Evolutionary conservation across 1,140 invertebrate genomes (phyloP), one percentile per base, ranked within the genome.

Genomic region (Drosophila insularis): DNA sequence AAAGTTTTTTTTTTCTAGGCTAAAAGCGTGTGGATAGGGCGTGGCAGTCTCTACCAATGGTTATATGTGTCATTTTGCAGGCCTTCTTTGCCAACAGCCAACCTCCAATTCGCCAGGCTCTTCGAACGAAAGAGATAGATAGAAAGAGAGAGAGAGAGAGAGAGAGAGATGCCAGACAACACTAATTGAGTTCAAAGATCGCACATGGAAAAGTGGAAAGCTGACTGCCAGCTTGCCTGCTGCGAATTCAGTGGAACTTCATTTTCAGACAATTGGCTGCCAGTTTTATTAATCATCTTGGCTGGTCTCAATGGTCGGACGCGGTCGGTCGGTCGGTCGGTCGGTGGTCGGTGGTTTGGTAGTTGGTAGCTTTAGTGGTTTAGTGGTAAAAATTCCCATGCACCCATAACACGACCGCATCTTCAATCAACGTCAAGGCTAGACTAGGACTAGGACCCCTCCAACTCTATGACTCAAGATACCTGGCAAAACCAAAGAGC

Each of bases 151-250:
- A 54, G n/a, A 39, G 76, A 71, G 65, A 19, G 39, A 54, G 19
- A 32, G 71, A 71, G 65, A 19, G 21, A 31, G 39, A 59, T 17
- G 63, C 63, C 60, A 60, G 84, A 63, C 78, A 68, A 66, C 68
- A 68, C 79, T 87, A 87, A 87, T 87, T 87, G 82, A 86, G 82
- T 87, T 87, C 82, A 85, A 60, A 74, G 80, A 71, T 87, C 84
- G 59, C 63, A 66, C 73, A 67, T 64, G 37, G 74, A 64, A 86
- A 81, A 85, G 61, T 71, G 66, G 80, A 62, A 81, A 81, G 56
- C 56, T 23, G 32, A 8, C 32, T 35, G 60, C 39, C 68, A 63
- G 63, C 64, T 67, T 58, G 8, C 62, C 43, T 50, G 43, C 43
- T 50, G 43, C 43, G 43, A 75, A 58, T 74, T 74, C 59, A 58